These are phyloP conservation scores for Dorcus hopei DNA, from an alignment of 2,888 invertebrate species.

Conservation along the genomic window DNA sequence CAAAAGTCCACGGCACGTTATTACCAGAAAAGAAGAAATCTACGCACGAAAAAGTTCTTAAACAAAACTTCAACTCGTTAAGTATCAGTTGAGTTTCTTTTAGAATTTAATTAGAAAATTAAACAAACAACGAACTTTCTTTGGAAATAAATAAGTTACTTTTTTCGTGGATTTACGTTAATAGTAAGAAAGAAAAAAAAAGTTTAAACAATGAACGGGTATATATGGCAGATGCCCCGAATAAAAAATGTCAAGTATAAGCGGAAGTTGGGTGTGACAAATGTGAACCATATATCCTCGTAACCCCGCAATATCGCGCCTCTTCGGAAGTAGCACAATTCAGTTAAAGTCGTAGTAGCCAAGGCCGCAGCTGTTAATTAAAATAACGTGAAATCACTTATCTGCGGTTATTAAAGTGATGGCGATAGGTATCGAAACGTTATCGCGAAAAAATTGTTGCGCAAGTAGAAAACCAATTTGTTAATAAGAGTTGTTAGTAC, in stretches of 20 bases:
- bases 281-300: slow-evolving; percentile 24
- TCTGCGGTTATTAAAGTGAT: slow-evolving; percentile 18
- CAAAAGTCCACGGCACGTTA: slow-evolving; percentile 6
- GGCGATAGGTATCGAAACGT: slow-evolving; percentile 12
- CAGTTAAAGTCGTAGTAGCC: not conserved
- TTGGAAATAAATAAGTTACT: too few relatives aligned
- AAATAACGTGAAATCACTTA: slow-evolving; percentile 19
- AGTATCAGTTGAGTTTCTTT: too few relatives aligned
- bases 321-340: not conserved
- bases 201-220: slow-evolving; percentile 2
- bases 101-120: too few relatives aligned
- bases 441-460: slow-evolving; percentile 4
- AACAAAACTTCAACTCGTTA: too few relatives aligned
- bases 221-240: slow-evolving; percentile 12
- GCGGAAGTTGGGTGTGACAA: slow-evolving; percentile 28
- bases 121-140: too few relatives aligned
- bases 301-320: not conserved
- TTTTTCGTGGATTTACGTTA: too few relatives aligned
- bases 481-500: not conserved
- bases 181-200: not conserved
- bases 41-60: not conserved
- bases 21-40: slow-evolving; percentile 12
- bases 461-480: slow-evolving; percentile 4
- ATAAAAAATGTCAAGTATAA: slow-evolving; percentile 22
- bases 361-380: slow-evolving; percentile 1